These are phyloP conservation scores for Melanotaenia parkinsoni DNA, from an alignment of 2,797 vertebrate species.

Conservation along the genomic window DNA sequence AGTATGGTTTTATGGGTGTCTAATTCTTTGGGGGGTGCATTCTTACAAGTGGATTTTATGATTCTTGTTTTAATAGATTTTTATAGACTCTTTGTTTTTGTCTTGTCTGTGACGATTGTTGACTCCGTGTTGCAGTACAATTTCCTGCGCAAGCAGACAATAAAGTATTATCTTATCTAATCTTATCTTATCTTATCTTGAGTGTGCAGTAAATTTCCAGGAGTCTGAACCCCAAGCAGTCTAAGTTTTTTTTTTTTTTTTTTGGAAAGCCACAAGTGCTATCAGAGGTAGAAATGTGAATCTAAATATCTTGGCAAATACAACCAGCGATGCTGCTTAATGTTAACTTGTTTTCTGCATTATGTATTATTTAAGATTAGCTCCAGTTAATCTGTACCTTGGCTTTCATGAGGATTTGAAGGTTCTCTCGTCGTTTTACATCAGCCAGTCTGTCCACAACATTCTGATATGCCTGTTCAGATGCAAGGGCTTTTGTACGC, in stretches of 20 bases:
- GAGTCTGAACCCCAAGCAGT: background rate
- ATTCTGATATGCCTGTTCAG: slow-evolving; percentile 84
- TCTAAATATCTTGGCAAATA: background rate
- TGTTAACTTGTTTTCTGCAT: background rate
- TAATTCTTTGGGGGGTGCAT: too few species aligned
- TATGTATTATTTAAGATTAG: background rate
- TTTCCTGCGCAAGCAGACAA: too few species aligned
- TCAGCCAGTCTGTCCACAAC: slow-evolving; percentile 86
- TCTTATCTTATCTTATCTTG: too few species aligned
- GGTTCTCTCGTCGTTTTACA: slow-evolving; percentile 84
- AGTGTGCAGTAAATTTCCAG: background rate
- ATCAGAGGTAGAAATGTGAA: background rate
- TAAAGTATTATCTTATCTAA: too few species aligned
- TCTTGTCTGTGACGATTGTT: too few species aligned
- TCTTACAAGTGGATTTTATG: too few species aligned
- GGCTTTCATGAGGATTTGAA: slow-evolving; percentile 84
- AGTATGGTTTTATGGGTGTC: too few species aligned
- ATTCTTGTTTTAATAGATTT: too few species aligned
- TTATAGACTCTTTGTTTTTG: too few species aligned
- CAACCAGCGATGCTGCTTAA: background rate
- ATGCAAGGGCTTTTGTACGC: slow-evolving; percentile 66
- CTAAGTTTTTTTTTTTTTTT: background rate
- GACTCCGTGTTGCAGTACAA: too few species aligned
- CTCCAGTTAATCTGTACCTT: slow-evolving; percentile 54
- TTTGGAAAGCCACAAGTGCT: background rate